Evolutionary conservation across 2,888 invertebrate genomes (phyloP).

Genomic region (Habrosyne pyritoides): DNA sequence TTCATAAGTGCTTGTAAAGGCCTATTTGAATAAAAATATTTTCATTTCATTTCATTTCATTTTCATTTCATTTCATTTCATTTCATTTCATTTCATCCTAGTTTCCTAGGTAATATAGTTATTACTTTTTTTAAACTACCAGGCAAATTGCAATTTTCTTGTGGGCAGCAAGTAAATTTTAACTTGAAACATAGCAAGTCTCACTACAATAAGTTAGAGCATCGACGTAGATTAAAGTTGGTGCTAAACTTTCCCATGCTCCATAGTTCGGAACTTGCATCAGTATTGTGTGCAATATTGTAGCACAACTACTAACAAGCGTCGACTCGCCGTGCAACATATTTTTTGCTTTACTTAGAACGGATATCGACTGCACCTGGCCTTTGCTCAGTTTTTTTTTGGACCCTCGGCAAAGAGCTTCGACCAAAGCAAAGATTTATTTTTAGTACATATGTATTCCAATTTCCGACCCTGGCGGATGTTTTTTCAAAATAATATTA

Average conservation of each 20-base stretch:
- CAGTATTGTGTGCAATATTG: conserved; percentile 41
- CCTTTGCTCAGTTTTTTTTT: conserved; percentile 47
- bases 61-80: too few species aligned
- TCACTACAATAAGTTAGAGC: background rate
- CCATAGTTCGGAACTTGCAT: conserved; percentile 5
- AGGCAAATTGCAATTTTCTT: too few species aligned
- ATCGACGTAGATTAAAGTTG: background rate
- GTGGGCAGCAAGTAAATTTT: too few species aligned
- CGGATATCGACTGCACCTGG: conserved; percentile 79
- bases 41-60: too few species aligned
- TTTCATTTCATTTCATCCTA: too few species aligned
- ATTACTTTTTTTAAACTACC: too few species aligned
- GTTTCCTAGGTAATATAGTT: too few species aligned
- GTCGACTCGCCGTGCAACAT: conserved; percentile 44
- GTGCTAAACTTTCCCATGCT: background rate
- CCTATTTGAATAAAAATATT: too few species aligned
- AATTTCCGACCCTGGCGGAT: background rate
- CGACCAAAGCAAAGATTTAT: conserved; percentile 21
- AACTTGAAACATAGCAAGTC: too few species aligned
- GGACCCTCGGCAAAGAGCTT: conserved; percentile 30
- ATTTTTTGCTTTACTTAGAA: conserved; percentile 55
- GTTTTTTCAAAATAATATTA: too few species aligned
- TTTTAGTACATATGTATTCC: too few species aligned
- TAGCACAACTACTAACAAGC: conserved; percentile 26
- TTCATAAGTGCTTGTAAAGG: too few species aligned